Evolutionary conservation across 2,797 vertebrate genomes (phyloP), one percentile per base, ranked within the genome.

Genomic region (Vespertilio murinus): DNA sequence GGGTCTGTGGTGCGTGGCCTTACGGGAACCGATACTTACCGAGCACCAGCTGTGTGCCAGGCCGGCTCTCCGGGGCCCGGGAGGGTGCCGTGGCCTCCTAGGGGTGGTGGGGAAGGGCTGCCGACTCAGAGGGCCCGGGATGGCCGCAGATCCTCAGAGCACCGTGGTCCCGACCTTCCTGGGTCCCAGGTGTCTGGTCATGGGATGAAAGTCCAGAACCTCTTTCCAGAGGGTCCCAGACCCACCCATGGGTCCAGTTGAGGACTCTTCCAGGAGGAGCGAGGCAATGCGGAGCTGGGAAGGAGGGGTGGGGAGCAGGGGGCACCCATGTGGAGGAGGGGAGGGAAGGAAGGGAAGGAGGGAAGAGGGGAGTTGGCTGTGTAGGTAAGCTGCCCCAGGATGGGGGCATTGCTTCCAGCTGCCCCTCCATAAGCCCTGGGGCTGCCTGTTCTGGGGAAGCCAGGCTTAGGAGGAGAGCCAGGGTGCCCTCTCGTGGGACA

Each of bases 361-460:
- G 4, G 45, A 42, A 4, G 52, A 45, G 33, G 23, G 17, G 40
- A 33, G 40, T 25, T 14, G 5, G 59, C 11, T 2, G 6, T 22
- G 35, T 1, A 0, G 10, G 14, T 2, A 12, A 59, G 40, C 71
- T 45, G 8, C n/a, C 2, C 0, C 35, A 8, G 12, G 74, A 9
- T 28, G 12, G 20, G 61, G 40, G 22, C 42, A 14, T 20, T 30
- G 45, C 49, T 33, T n/a, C 35, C 8, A 28, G 67, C 16, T 28
- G 10, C 9, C 61, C 9, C 14, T 14, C 30, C 25, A 2, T 28
- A 6, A 75, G 18, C 5, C 7, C 70, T n/a, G 25, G 56, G 75
- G 54, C 17, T 18, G 7, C 77, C 70, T 52, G 9, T 64, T 91
- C 16, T 1, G 12, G 30, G 80, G 35, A 73, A 64, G 20, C n/a